Percentiles rank a stretch among this genome's conserved stretches.
phyloP scores from a whole-genome alignment of 2,888 invertebrate genomes.

The Antitype chi region DNA sequence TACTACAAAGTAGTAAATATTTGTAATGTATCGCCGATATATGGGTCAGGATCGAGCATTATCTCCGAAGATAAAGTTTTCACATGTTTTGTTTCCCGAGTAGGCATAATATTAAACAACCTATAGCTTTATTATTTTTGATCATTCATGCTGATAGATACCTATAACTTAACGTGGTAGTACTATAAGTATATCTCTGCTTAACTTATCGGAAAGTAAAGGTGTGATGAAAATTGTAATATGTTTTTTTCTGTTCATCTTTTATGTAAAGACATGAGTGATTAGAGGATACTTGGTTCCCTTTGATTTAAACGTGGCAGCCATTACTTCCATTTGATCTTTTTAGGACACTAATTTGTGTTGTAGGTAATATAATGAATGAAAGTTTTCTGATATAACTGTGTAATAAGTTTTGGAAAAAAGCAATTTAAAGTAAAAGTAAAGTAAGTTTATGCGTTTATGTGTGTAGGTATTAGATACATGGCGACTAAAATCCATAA shows the following conservation, averaged over 20 bases:
- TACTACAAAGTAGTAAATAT: conserved; percentile 43
- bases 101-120: conserved; percentile 32
- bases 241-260: neutral
- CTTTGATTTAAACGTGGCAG: neutral
- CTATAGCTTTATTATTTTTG: neutral
- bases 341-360: neutral
- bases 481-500: too few species aligned
- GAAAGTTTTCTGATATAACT: neutral
- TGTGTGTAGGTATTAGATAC: too few species aligned
- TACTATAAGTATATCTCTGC: too few species aligned
- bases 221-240: neutral
- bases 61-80: conserved; percentile 36
- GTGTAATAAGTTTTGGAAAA: too few species aligned
- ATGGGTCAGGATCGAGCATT: conserved; percentile 50
- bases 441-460: too few species aligned
- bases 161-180: too few species aligned
- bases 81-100: conserved; percentile 33
- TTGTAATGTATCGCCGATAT: conserved; percentile 40
- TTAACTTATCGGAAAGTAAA: neutral
- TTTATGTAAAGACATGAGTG: too few species aligned
- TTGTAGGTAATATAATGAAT: neutral
- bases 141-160: conserved; percentile 14
- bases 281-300: neutral
- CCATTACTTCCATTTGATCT: neutral
- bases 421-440: too few species aligned